Evolutionary conservation across 2,888 invertebrate species (phyloP), one percentile per base, ranked within the genome.

Genomic region (Caenorhabditis imperialis): DNA sequence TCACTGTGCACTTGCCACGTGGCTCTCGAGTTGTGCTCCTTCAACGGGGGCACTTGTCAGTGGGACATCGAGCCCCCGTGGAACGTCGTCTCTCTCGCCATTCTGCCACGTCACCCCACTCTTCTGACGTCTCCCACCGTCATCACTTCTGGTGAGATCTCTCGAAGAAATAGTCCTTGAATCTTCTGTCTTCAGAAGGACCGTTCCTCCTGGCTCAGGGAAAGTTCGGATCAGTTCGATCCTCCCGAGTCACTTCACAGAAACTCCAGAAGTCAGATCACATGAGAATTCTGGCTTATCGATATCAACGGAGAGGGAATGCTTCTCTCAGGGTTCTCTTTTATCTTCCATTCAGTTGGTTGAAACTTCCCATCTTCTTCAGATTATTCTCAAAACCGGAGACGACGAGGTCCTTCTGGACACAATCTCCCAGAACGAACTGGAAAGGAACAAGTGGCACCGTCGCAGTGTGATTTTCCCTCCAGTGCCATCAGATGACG

Each of bases 51-150:
- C 22, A 55, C 45, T 8, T 75, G 75, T 20, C 53, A 45, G 18
- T 75, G 75, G 75, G 38, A 63, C 4, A 61, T 75, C 45, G 63
- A 48, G 35, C 50, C 51, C n/a, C 75, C 75, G 33, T 75, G 75
- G 75, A 75, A 75, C 44, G 55, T 69, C 27, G 73, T 67, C 22
- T 44, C 67, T 2, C n/a, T 67, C 35, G 67, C 61, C 0, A 38
- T 55, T 27, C 33, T 62, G 20, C 63, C 63, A 40, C 48, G 55
- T 23, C 65, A 57, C 50, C 55, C 47, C n/a, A 18, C 33, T 3
- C 40, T 61, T 16, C 25, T 60, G 4, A 57, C 40, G 0, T 18
- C 48, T 35, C 48, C 60, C 14, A 37, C 53, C 33, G 45, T 54
- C 16, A 58, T 58, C 7, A n/a, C n/a, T n/a, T n/a, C n/a, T n/a